Evolutionary conservation across 2,888 invertebrate species (phyloP), one percentile per base, ranked within the genome.

Genomic region (Lordiphosa fenestrarum): DNA sequence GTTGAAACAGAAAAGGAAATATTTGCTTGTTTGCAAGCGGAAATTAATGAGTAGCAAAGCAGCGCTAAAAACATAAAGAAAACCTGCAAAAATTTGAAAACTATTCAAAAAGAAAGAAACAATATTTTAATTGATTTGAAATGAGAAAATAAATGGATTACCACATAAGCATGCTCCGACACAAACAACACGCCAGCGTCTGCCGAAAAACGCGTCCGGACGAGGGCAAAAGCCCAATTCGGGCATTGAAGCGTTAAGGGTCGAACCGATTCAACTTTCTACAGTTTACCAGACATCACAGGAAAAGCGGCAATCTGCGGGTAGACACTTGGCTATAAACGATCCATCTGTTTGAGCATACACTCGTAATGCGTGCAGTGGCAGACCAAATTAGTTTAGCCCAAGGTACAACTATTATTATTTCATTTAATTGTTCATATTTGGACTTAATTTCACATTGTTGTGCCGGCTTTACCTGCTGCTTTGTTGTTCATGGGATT

Each of bases 51-150:
- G 23, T 35, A 44, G 5, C 30, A 33, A 44, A 44, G 15, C 21
- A 41, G n/a, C 33, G 33, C 33, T n/a, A 40, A 47, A 40, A 33
- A 25, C 44, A 38, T 23, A 38, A 13, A 36, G 7, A 44, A 33
- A 48, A 35, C 6, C 39, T 41, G 42, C 49, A 50, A 66, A 54
- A 51, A 52, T 30, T 30, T 30, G 30, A 9, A 30, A 30, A 30
- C 30, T 12, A 46, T 46, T 15, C 10, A 33, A 48, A 48, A 41
- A 48, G 55, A 53, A 35, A 66, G 71, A 71, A 9, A 30, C 30
- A 67, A 64, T 70, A 72, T 59, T 80, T 71, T 75, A 78, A 81
- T 73, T 80, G 73, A 77, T 77, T 77, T 73, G 41, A 52, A 71
- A 82, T 73, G 71, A 73, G 80, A 69, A 69, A 72, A 57, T 65